Evolutionary conservation across 2,888 invertebrate genomes (phyloP).

Genomic region (Drosophila tanythrix): DNA sequence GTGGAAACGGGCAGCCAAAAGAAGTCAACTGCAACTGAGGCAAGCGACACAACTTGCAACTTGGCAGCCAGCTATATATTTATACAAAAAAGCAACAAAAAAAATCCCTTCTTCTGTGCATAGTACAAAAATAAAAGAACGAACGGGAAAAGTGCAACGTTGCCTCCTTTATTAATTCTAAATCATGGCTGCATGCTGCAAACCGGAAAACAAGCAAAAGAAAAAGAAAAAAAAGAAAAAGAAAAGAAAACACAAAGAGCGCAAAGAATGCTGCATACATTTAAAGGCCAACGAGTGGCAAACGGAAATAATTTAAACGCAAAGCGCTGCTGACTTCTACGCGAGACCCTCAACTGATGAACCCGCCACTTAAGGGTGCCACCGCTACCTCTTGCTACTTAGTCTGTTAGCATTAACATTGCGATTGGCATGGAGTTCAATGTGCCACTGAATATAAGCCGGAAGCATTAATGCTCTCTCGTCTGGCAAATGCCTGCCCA

Average conservation of each 20-base stretch:
- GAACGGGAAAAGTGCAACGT: constrained; percentile 25
- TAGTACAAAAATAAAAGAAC: constrained; percentile 9
- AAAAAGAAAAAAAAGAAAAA: neutral
- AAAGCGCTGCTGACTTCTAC: constrained; percentile 37
- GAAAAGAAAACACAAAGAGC: constrained; percentile 8
- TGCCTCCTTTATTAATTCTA: constrained; percentile 73
- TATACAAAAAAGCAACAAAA: constrained; percentile 14
- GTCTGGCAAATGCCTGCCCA: constrained; percentile 32
- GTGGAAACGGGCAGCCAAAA: constrained; percentile 36
- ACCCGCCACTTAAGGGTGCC: constrained; percentile 57
- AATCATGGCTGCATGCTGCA: constrained; percentile 58
- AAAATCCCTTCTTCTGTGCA: neutral
- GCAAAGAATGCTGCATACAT: constrained; percentile 29
- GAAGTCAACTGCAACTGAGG: constrained; percentile 65
- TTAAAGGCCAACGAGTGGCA: constrained; percentile 27
- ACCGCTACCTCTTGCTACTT: constrained; percentile 43
- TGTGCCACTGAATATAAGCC: constrained; percentile 35
- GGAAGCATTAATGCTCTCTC: constrained; percentile 37
- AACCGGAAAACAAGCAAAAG: constrained; percentile 30
- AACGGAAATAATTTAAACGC: constrained; percentile 66
- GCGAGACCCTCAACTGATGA: constrained; percentile 45
- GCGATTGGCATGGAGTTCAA: constrained; percentile 45
- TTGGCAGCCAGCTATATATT: constrained; percentile 24
- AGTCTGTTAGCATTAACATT: constrained; percentile 28
- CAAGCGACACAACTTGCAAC: constrained; percentile 35